Percentiles rank a stretch among this genome's conserved stretches.
Conservation (phyloP, 2,113 vertebrate species). For the Charina bottae region DNA sequence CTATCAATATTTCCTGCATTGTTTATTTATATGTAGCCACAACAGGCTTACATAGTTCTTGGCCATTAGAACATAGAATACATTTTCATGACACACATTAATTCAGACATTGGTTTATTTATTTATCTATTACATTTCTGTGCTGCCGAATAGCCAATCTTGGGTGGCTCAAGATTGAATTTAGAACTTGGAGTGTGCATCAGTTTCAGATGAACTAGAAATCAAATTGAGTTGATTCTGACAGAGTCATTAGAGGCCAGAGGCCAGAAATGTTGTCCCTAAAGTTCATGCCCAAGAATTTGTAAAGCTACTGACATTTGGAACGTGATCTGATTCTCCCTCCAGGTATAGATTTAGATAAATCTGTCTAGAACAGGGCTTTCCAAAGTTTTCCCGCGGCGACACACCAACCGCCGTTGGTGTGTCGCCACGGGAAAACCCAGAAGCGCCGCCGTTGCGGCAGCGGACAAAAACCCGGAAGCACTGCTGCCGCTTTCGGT, state of each 20-base stretch:
- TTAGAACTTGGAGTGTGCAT: neutral
- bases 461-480: too few species aligned
- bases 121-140: neutral
- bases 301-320: neutral
- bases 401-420: too few species aligned
- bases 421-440: too few species aligned
- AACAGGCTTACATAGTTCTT: neutral
- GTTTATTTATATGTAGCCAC: neutral
- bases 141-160: neutral
- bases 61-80: neutral
- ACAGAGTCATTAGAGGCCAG: neutral
- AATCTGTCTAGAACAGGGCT: neutral
- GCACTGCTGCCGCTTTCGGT: too few species aligned
- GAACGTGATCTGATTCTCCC: neutral
- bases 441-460: too few species aligned
- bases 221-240: neutral
- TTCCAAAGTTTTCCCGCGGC: too few species aligned
- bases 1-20: neutral
- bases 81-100: neutral
- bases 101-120: neutral
- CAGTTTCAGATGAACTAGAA: neutral
- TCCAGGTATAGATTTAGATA: neutral
- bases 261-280: neutral
- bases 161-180: neutral
- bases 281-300: neutral